These are phyloP conservation scores for Herminia tarsipennalis DNA, from an alignment of 2,888 invertebrate genomes.

Conservation along the genomic window DNA sequence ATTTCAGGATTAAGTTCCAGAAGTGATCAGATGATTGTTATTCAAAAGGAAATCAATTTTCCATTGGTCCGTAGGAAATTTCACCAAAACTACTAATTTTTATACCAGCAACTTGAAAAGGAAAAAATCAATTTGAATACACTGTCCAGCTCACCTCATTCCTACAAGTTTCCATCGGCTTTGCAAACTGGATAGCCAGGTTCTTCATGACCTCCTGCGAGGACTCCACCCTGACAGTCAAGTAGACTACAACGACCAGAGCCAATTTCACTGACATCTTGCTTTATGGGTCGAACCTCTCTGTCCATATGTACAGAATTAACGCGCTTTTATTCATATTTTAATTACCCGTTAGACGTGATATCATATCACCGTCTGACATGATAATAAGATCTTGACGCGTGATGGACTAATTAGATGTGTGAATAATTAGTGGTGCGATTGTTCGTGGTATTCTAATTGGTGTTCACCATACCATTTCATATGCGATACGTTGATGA, in stretches of 20 bases:
- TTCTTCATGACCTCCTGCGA: constrained; percentile 56
- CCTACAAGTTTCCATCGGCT: constrained; percentile 55
- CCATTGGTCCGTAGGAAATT: too few relatives aligned
- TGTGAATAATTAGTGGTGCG: neutral
- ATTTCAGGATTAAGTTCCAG: too few relatives aligned
- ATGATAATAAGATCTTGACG: constrained; percentile 5
- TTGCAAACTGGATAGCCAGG: constrained; percentile 47
- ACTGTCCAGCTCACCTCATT: constrained; percentile 47
- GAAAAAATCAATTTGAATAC: too few relatives aligned
- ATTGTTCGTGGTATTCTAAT: neutral
- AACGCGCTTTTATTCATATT: constrained; percentile 4
- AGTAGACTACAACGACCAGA: constrained; percentile 22
- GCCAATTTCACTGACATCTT: constrained; percentile 34
- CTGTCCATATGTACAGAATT: constrained; percentile 7
- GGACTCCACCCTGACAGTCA: constrained; percentile 40
- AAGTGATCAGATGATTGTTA: too few relatives aligned
- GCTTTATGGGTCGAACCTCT: neutral
- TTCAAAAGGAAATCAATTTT: too few relatives aligned
- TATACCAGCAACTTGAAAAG: too few relatives aligned
- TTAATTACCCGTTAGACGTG: constrained; percentile 20
- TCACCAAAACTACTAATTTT: too few relatives aligned
- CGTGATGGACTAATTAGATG: neutral
- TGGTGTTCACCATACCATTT: neutral
- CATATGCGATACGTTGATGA: neutral
- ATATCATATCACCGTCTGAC: neutral